Base-by-base conservation (phyloP, 2,113 vertebrate species). In the Tenrec ecaudatus region DNA sequence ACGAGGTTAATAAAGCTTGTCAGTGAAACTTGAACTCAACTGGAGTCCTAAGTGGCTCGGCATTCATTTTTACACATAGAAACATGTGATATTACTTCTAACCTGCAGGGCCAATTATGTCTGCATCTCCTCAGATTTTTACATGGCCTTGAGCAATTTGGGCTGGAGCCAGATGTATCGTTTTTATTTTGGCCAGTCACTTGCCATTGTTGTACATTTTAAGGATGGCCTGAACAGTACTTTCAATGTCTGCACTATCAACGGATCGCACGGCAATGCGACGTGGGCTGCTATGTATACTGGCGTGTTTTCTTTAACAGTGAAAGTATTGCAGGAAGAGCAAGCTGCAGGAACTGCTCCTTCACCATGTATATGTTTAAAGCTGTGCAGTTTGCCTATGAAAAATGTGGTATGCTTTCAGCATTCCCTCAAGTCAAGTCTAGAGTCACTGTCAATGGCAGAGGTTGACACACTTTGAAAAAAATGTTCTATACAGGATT, bases 111-210 rank as follows among this genome's bases (percentile, higher is more conserved):
- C 22, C 92, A 96, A 83, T 96, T 90, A 95, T 95, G 68, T 91
- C 69, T 97, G 62, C 95, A 25, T 96, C 66, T 95, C 88, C 81
- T 96, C 77, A 91, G 89, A 84, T 36, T 96, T 84, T 97, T 77
- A 58, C 85, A 69, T 89, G 57, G 86, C 92, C 95, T 92, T 91
- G 38, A 97, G 94, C 93, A 86, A 80, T 97, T 98, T 98, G 97
- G 96, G 66, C 10, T 47, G 47, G 64, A 69, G 93, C 95, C 96
- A 97, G 92, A 60, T 89, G 92, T 96, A 98, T 97, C 97, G 96
- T 94, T 97, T 97, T 96, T 84, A 97, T 86, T 97, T 97, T 90
- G 94, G 84, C 71, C 96, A 96, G 97, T 96, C 95, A 96, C 90
- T 97, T 96, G 88, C 91, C 92, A 71, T 95, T 97, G 57, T 96